Conservation (phyloP, 2,113 vertebrate genomes). For the Rhinoderma darwinii region DNA sequence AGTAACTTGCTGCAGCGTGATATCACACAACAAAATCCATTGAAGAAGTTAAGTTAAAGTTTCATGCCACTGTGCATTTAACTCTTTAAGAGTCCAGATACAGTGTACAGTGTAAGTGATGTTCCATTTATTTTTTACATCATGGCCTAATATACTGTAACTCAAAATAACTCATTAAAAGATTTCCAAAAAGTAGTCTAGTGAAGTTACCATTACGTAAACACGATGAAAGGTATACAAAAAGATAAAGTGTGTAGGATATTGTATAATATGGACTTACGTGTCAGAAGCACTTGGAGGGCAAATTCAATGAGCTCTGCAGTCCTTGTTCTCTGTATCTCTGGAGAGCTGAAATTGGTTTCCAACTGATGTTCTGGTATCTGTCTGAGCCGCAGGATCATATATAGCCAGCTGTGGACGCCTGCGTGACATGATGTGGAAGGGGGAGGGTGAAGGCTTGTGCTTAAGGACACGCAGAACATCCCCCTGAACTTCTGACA, state of each 20-base stretch:
- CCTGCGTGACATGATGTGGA: slow-evolving; percentile 77
- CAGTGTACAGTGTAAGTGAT: background rate
- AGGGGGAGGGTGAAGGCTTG: slow-evolving; percentile 67
- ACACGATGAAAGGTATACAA: background rate
- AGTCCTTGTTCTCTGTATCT: background rate
- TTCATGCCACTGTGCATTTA: no score
- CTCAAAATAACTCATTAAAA: background rate
- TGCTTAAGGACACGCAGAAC: slow-evolving; percentile 73
- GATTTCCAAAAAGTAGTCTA: background rate
- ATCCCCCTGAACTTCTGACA: slow-evolving; percentile 72
- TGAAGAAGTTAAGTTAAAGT: no score
- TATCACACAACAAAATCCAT: no score
- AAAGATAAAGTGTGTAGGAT: background rate
- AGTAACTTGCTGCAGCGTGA: no score
- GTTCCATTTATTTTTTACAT: background rate
- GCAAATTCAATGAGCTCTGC: background rate
- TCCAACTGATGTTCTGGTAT: slow-evolving; percentile 70
- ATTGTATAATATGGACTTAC: slow-evolving; percentile 27
- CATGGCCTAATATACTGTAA: background rate
- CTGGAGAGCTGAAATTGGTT: slow-evolving; percentile 1
- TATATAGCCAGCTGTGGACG: slow-evolving; percentile 77
- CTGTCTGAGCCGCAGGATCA: slow-evolving; percentile 69
- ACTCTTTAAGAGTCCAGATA: no score
- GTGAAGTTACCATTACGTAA: background rate
- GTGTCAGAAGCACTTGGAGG: background rate